Conservation (phyloP, 2,797 vertebrate genomes). For the Rhinichthys osculus region DNA sequence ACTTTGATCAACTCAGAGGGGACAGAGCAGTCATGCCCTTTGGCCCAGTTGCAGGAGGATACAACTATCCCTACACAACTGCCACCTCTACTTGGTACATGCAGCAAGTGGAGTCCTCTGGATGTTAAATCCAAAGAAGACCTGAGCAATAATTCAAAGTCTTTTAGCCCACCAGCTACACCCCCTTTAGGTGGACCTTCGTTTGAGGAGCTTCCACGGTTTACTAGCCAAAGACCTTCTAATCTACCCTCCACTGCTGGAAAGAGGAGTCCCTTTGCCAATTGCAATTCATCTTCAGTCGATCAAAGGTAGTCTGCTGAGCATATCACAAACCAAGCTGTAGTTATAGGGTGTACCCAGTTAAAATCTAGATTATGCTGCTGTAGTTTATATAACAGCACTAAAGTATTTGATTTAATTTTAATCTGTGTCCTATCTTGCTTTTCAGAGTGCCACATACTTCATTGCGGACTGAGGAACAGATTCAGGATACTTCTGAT, state of each 20-base stretch:
- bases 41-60: not conserved
- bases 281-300: constrained; percentile 38
- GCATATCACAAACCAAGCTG: not conserved
- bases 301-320: constrained; percentile 62
- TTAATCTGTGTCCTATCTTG: constrained; percentile 26
- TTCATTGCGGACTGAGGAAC: constrained; percentile 56
- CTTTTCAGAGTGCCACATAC: constrained; percentile 54
- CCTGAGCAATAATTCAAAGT: constrained; percentile 8
- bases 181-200: constrained; percentile 32
- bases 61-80: constrained; percentile 33
- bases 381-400: not conserved
- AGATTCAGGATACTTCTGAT: constrained; percentile 38
- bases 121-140: constrained; percentile 21
- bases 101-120: not conserved
- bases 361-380: not conserved
- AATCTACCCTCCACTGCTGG: constrained; percentile 56
- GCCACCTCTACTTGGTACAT: constrained; percentile 3
- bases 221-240: constrained; percentile 69
- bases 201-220: constrained; percentile 64
- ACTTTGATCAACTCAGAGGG: constrained; percentile 6
- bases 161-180: not conserved
- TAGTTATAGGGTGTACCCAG: not conserved
- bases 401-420: not conserved
- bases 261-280: constrained; percentile 44
- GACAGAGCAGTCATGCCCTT: constrained; percentile 30